A percentile compares a stretch with the other conserved stretches of the same genome.
Evolutionary conservation across 2,888 invertebrate genomes (phyloP).

Genomic region (Odontocerum albicorne): DNA sequence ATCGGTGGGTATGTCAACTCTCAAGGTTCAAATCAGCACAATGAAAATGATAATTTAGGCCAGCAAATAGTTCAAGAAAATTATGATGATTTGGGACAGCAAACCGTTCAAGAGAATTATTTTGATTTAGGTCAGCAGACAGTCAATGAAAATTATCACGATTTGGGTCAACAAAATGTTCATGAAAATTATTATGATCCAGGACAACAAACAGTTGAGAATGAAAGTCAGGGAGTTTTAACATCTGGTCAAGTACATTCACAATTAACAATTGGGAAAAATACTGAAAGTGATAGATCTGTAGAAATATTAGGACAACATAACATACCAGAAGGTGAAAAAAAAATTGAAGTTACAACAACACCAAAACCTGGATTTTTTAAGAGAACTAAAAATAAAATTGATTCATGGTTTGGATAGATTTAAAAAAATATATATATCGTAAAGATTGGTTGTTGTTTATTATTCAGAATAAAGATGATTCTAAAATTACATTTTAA

Average conservation of each 20-base stretch:
- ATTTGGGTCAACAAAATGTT: neutral
- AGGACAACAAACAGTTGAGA: neutral
- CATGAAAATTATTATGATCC: neutral
- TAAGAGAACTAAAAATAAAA: conserved; percentile 56
- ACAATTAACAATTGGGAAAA: no score
- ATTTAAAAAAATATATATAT: neutral
- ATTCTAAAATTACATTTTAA: conserved; percentile 5
- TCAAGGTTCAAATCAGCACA: no score
- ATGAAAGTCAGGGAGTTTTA: no score
- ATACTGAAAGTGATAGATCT: no score
- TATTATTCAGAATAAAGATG: neutral
- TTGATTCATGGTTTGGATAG: conserved; percentile 55
- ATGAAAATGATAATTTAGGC: conserved; percentile 23
- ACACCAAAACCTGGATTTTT: conserved; percentile 57
- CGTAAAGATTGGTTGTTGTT: neutral
- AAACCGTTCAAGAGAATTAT: conserved; percentile 33
- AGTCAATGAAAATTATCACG: neutral
- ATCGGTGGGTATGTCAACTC: no score
- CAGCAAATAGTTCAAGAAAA: conserved; percentile 19
- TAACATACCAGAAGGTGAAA: neutral
- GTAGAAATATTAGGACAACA: neutral
- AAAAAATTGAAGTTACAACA: conserved; percentile 24
- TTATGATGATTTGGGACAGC: conserved; percentile 30
- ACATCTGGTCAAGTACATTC: no score
- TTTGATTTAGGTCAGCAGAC: neutral